A percentile compares a stretch with the other conserved stretches of the same genome.
Evolutionary conservation across 37 sponge, comb jelly and placozoan species (phyloP).

Genomic region (Cladorhizidae sp.): DNA sequence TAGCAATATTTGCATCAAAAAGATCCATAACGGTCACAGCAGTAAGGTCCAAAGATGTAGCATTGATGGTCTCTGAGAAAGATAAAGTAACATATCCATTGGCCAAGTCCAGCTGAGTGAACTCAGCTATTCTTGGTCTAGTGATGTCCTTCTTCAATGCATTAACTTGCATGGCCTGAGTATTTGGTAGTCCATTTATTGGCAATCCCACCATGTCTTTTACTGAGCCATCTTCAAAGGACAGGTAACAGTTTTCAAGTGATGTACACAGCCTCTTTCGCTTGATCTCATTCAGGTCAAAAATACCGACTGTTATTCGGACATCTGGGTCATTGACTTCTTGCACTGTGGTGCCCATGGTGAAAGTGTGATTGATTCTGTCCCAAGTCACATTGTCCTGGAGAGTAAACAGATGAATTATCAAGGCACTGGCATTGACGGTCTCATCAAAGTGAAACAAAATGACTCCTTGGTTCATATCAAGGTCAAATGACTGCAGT

Average conservation of each 20-base stretch:
- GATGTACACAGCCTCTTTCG: conserved; percentile 69
- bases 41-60: conserved; percentile 56
- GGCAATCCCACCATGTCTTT: conserved; percentile 81
- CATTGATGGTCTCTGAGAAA: conserved; percentile 85
- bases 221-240: conserved; percentile 76
- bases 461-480: conserved; percentile 82
- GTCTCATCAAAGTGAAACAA: conserved; percentile 87
- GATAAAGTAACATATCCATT: conserved; percentile 64
- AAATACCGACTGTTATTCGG: conserved; percentile 42
- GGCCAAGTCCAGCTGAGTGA: conserved; percentile 74
- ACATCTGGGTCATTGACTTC: conserved; percentile 56
- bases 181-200: conserved; percentile 77
- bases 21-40: conserved; percentile 74
- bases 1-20: conserved; percentile 60
- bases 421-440: conserved; percentile 77
- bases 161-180: conserved; percentile 66
- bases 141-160: conserved; percentile 67
- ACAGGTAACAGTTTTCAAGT: conserved; percentile 61
- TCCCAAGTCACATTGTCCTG: conserved; percentile 56
- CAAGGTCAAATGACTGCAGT: conserved; percentile 76
- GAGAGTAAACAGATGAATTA: conserved; percentile 52
- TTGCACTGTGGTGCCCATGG: conserved; percentile 59
- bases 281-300: conserved; percentile 92
- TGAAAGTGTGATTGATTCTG: conserved; percentile 59
- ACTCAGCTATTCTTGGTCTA: conserved; percentile 64